Percentiles rank a stretch among this genome's conserved stretches.
These are phyloP conservation scores for Colletes gigas DNA, from an alignment of 1,140 invertebrate species.

Conservation along the genomic window DNA sequence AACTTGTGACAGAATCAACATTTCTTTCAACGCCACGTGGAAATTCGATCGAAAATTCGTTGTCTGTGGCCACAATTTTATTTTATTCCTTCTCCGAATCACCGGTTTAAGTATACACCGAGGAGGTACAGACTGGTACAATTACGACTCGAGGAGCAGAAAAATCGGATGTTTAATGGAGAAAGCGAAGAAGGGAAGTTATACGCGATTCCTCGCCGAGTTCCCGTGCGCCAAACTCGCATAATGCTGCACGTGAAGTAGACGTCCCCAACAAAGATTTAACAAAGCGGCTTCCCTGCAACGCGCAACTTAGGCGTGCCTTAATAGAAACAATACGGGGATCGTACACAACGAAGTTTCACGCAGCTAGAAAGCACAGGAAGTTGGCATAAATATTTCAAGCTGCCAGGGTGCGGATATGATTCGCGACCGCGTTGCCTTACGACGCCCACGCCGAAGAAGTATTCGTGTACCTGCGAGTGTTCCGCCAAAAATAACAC, in stretches of 20 bases:
- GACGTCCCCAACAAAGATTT: slow-evolving; percentile 21
- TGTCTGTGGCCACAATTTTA: no score
- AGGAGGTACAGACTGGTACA: no score
- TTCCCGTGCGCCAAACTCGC: background rate
- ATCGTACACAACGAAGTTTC: slow-evolving; percentile 17
- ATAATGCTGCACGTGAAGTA: background rate
- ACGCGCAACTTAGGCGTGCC: slow-evolving; percentile 15
- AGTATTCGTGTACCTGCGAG: background rate
- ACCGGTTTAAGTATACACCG: no score
- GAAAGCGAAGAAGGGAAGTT: background rate
- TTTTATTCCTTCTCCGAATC: background rate
- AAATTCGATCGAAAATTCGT: no score
- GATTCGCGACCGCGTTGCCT: slow-evolving; percentile 20
- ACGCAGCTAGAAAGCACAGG: slow-evolving; percentile 21
- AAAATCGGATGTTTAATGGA: background rate
- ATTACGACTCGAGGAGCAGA: no score
- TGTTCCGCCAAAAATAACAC: slow-evolving; percentile 11
- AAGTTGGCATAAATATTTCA: slow-evolving; percentile 46
- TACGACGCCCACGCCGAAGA: slow-evolving; percentile 6
- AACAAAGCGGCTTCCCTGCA: slow-evolving; percentile 25
- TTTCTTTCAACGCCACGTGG: no score
- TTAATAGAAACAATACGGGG: slow-evolving; percentile 44
- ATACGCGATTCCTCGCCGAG: background rate
- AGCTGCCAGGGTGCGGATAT: slow-evolving; percentile 20
- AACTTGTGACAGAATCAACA: no score